phyloP scores from a whole-genome alignment of 2,888 invertebrate genomes.

The Hyles lineata region DNA sequence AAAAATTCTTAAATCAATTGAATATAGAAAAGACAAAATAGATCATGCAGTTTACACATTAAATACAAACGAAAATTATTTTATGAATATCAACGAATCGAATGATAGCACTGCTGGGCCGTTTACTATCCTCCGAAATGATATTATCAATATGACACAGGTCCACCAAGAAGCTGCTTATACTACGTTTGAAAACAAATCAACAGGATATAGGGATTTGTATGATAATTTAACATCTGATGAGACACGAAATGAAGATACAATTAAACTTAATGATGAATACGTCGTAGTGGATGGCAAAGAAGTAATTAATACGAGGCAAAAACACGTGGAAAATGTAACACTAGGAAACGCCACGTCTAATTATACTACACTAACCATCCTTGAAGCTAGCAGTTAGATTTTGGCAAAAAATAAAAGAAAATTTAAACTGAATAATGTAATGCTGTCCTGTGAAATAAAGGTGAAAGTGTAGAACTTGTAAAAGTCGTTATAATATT shows the following conservation, averaged over 20 bases:
- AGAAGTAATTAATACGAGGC: not conserved
- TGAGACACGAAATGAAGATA: not conserved
- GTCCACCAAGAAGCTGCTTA: not conserved
- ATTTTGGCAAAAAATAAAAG: too few relatives aligned
- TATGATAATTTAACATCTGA: not conserved
- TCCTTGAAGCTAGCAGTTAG: not conserved
- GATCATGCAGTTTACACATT: not conserved
- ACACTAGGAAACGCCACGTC: not conserved
- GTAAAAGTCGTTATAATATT: too few relatives aligned
- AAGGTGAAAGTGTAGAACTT: too few relatives aligned
- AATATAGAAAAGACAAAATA: constrained; percentile 36
- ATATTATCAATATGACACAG: not conserved
- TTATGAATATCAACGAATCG: not conserved
- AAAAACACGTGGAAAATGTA: not conserved
- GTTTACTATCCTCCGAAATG: not conserved
- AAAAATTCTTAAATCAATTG: constrained; percentile 43
- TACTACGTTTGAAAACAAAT: not conserved
- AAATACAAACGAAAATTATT: not conserved
- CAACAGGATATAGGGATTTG: not conserved
- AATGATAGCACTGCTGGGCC: not conserved
- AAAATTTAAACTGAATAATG: too few relatives aligned
- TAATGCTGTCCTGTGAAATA: too few relatives aligned
- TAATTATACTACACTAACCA: not conserved
- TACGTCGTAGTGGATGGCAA: not conserved
- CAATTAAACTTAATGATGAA: not conserved